Evolutionary conservation across 2,113 vertebrate species (phyloP).

Genomic region (Sula dactylatra): DNA sequence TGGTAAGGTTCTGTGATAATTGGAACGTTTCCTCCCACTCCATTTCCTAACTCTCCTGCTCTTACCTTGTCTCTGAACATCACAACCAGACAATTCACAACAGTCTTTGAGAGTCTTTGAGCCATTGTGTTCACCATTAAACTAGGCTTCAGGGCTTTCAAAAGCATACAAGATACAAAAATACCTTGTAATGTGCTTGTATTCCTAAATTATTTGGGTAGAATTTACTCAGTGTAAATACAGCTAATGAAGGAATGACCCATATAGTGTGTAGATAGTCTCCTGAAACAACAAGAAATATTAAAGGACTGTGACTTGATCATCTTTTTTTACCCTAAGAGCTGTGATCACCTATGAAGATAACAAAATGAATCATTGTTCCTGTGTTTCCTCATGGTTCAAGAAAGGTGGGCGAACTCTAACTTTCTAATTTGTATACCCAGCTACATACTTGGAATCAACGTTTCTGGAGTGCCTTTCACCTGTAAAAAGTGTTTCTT

Average conservation of each 20-base stretch:
- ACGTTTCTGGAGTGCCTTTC: background rate
- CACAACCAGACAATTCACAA: background rate
- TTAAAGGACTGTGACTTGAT: background rate
- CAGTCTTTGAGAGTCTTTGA: background rate
- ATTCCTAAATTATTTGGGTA: background rate
- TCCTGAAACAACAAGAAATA: background rate
- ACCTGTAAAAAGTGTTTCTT: background rate
- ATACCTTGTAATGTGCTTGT: background rate
- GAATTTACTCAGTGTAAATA: background rate
- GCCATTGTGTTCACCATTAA: background rate
- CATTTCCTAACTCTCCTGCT: background rate
- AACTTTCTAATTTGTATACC: background rate
- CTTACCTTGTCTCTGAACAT: background rate
- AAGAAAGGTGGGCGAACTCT: background rate
- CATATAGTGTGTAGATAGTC: background rate
- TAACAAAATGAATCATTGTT: background rate
- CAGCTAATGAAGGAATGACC: background rate
- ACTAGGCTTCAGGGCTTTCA: background rate
- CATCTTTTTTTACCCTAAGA: background rate
- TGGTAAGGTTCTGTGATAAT: background rate
- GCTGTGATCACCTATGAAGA: background rate
- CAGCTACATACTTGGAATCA: background rate
- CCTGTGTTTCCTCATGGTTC: background rate
- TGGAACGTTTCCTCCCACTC: background rate
- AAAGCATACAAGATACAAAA: background rate